A percentile compares a stretch with the other conserved stretches of the same genome.
Evolutionary conservation across 2,888 invertebrate species (phyloP).

Genomic region (Furcula furcula): DNA sequence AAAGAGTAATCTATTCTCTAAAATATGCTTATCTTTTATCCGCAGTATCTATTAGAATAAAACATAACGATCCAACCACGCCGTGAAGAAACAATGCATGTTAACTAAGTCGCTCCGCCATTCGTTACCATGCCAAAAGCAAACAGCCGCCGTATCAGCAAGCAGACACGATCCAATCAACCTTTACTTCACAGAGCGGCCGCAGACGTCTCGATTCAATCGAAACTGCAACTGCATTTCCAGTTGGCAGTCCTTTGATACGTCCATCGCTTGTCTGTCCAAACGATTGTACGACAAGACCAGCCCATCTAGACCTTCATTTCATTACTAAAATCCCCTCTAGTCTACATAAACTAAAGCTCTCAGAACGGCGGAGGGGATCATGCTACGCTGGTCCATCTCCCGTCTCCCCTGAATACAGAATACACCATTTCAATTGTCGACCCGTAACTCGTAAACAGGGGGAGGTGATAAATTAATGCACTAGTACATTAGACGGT

Average conservation of each 20-base stretch:
- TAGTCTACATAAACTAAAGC: slow-evolving; percentile 26
- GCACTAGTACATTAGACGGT: slow-evolving; percentile 75
- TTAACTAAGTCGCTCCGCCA: slow-evolving; percentile 28
- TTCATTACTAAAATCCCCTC: slow-evolving; percentile 29
- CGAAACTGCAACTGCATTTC: slow-evolving; percentile 77
- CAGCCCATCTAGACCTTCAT: slow-evolving; percentile 44
- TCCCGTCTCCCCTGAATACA: slow-evolving; percentile 59
- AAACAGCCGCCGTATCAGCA: slow-evolving; percentile 57
- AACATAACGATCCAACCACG: slow-evolving; percentile 24
- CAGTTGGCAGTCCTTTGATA: slow-evolving; percentile 76
- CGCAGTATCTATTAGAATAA: too few species aligned
- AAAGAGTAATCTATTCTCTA: too few species aligned
- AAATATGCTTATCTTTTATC: too few species aligned
- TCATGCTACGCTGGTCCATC: slow-evolving; percentile 41
- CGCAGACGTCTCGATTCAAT: slow-evolving; percentile 78
- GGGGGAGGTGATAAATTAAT: slow-evolving; percentile 78
- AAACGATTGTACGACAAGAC: slow-evolving; percentile 67
- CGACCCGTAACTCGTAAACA: slow-evolving; percentile 74
- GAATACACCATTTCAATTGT: slow-evolving; percentile 75
- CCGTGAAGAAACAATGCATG: slow-evolving; percentile 33
- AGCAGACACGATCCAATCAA: slow-evolving; percentile 75
- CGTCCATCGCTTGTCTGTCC: slow-evolving; percentile 80
- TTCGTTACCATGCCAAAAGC: slow-evolving; percentile 38
- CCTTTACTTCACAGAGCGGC: slow-evolving; percentile 66
- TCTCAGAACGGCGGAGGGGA: slow-evolving; percentile 32